phyloP scores from a whole-genome alignment of 2,113 vertebrate species.

The Dolichotis patagonum region DNA sequence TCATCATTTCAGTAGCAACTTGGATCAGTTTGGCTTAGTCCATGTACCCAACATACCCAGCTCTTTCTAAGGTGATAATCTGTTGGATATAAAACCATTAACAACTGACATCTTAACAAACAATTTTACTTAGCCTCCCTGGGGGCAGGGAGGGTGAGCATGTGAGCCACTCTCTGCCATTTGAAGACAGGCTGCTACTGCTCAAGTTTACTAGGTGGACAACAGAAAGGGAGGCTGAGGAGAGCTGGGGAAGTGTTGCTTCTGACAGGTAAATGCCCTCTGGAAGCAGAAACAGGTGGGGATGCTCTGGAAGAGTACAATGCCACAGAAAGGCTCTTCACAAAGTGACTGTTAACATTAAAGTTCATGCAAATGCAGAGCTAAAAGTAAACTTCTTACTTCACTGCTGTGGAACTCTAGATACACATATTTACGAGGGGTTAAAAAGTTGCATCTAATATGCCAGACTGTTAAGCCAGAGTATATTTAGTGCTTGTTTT shows the following conservation, averaged over 20 bases:
- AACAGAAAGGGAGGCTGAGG: neutral
- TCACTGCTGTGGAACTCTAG: neutral
- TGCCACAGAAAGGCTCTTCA: rapidly evolving
- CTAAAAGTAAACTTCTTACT: neutral
- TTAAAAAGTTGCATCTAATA: constrained; percentile 17
- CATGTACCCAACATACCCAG: neutral
- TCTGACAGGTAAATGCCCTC: neutral
- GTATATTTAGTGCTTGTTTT: constrained; percentile 66
- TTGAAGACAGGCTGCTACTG: rapidly evolving
- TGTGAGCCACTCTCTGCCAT: neutral
- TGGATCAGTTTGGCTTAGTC: neutral
- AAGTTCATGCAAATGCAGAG: neutral
- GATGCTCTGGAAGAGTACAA: rapidly evolving
- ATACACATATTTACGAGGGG: constrained; percentile 45
- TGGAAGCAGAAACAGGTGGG: neutral
- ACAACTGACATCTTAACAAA: neutral
- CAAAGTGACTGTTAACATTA: rapidly evolving
- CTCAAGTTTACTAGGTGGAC: neutral
- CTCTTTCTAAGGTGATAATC: neutral
- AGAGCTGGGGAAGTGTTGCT: neutral
- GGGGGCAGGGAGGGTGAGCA: neutral
- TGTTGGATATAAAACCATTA: neutral
- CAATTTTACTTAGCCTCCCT: neutral
- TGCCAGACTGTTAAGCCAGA: neutral
- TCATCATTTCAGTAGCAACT: neutral